Evolutionary conservation across 2,888 invertebrate species (phyloP), one percentile per base, ranked within the genome.

Genomic region (Shargacucullia verbasci): DNA sequence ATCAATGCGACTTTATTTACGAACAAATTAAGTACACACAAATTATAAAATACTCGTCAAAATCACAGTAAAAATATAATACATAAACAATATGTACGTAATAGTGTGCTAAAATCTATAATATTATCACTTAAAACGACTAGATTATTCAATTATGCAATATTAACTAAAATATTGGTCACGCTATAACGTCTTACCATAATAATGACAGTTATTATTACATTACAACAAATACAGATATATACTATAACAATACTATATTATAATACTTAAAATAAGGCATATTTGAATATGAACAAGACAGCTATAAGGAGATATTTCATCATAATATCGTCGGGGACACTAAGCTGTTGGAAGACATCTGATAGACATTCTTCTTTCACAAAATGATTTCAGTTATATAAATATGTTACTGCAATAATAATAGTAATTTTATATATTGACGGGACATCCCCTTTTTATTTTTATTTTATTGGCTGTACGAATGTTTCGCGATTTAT

Each of bases 101-200:
- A 70, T 47, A 61, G 33, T 59, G 41, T 57, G 48, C 53, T 61
- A 60, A 50, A 49, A 49, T 65, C 52, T 70, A 75, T 54, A 70
- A 62, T 58, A 64, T 73, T 79, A 79, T 79, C 72, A 78, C 80
- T 74, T 78, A 79, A 20, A 13, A 70, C 59, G 78, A 79, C 78
- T 79, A 79, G 78, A 79, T 70, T 66, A 71, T 71, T 72, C 14
- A 71, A 56, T 63, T 64, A 70, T 46, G 35, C 34, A 49, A 57
- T 41, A 47, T 41, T 57, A 52, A 59, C 34, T 38, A 46, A 59
- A 54, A 53, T 14, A 31, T 41, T 61, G 63, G 47, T 58, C 59
- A 59, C 48, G 43, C 14, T 55, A 40, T 46, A 59, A 50, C 41
- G 49, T 61, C 40, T 55, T 49, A 39, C 37, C 39, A n/a, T 49